phyloP scores from a whole-genome alignment of 1,140 invertebrate species.

The Choristoneura fumiferana region DNA sequence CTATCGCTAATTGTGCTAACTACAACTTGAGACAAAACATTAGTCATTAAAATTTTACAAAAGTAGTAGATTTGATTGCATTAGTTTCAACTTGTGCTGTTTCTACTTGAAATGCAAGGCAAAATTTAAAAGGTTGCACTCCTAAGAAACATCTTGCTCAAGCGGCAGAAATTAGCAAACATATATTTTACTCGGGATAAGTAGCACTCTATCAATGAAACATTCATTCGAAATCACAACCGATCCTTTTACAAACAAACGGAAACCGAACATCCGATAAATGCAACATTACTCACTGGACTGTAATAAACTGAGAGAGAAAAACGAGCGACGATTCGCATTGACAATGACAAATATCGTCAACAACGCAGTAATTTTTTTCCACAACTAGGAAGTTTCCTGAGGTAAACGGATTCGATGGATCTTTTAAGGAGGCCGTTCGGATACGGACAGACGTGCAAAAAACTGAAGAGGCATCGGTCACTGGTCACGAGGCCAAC shows the following conservation, averaged over 20 bases:
- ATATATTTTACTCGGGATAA: too few species aligned
- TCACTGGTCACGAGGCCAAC: slow-evolving; percentile 9
- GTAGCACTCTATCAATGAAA: too few species aligned
- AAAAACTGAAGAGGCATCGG: slow-evolving; percentile 12
- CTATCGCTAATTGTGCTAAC: too few species aligned
- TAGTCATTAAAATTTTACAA: too few species aligned
- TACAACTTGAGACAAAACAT: too few species aligned
- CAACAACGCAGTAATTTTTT: slow-evolving; percentile 2
- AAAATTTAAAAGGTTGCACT: too few species aligned
- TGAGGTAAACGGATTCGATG: slow-evolving; percentile 8
- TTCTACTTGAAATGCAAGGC: too few species aligned
- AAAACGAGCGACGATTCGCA: not conserved
- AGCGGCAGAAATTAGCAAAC: too few species aligned
- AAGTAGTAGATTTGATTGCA: too few species aligned
- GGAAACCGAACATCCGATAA: not conserved
- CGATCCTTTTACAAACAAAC: not conserved
- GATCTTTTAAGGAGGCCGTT: slow-evolving; percentile 2
- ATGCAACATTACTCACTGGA: not conserved
- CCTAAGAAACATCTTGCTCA: too few species aligned
- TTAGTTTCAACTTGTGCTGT: too few species aligned
- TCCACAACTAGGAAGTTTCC: slow-evolving; percentile 7
- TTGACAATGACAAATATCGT: slow-evolving; percentile 11
- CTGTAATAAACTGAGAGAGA: slow-evolving; percentile 5
- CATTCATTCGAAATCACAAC: too few species aligned
- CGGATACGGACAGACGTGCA: not conserved